Evolutionary conservation across 2,113 vertebrate genomes (phyloP).

Genomic region (Telmatochromis sp.): DNA sequence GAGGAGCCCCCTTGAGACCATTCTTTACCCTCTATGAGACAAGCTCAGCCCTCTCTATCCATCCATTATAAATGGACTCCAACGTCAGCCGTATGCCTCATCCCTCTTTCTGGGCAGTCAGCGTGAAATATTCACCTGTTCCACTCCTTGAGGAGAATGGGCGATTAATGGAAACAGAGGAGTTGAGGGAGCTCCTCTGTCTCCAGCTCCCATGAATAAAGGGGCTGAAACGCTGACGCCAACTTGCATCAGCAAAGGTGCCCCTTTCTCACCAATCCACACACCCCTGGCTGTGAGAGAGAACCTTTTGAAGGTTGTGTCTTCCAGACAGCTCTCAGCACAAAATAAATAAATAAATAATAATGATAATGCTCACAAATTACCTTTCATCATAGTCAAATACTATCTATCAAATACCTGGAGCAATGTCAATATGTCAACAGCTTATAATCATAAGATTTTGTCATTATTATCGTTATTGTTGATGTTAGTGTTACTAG

Average conservation of each 20-base stretch:
- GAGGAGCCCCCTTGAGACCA: constrained; percentile 32
- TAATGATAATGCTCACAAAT: background rate
- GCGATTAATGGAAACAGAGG: constrained; percentile 46
- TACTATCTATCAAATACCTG: background rate
- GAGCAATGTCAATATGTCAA: background rate
- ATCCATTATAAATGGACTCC: constrained; percentile 63
- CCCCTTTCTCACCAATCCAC: background rate
- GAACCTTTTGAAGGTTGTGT: background rate
- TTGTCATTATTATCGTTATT: background rate
- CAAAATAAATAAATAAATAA: background rate
- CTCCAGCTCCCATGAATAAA: constrained; percentile 8
- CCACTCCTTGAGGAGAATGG: constrained; percentile 33
- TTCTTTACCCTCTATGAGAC: constrained; percentile 55
- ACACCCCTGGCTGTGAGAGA: background rate
- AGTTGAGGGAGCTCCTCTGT: constrained; percentile 29
- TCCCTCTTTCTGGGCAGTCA: constrained; percentile 43
- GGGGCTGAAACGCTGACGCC: constrained; percentile 36
- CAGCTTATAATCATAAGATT: background rate
- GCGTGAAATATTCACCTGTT: constrained; percentile 63
- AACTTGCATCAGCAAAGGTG: constrained; percentile 40
- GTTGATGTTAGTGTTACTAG: background rate
- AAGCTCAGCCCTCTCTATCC: constrained; percentile 24
- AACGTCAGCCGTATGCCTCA: constrained; percentile 28
- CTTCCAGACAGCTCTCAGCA: background rate
- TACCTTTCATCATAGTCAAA: background rate